phyloP scores from a whole-genome alignment of 2,888 invertebrate species.

The Acleris cristana region DNA sequence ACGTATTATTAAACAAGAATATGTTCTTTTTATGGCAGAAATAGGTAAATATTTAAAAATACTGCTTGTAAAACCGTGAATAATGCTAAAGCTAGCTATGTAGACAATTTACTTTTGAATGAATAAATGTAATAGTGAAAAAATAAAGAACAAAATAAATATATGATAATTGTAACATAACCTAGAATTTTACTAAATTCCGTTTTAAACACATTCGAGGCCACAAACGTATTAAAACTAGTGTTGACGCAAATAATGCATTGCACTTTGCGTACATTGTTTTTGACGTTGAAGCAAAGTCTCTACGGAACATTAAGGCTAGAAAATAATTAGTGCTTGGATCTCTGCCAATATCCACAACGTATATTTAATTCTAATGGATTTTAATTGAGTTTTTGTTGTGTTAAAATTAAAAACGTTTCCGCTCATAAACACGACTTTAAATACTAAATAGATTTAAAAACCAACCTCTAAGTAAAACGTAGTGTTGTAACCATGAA shows the following conservation, averaged over 20 bases:
- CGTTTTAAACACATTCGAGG: too few species aligned
- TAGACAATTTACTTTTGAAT: too few species aligned
- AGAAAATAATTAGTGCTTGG: slow-evolving; percentile 38
- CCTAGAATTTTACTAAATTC: too few species aligned
- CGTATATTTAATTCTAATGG: slow-evolving; percentile 22
- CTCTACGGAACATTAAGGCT: slow-evolving; percentile 15
- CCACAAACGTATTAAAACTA: slow-evolving; percentile 4
- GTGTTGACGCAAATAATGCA: slow-evolving; percentile 20
- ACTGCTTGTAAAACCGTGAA: too few species aligned
- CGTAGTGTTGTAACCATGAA: slow-evolving; percentile 2
- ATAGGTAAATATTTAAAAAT: too few species aligned
- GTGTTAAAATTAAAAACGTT: background rate
- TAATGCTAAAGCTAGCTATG: too few species aligned
- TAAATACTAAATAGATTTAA: background rate
- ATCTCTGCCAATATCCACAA: slow-evolving; percentile 16
- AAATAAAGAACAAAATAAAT: too few species aligned
- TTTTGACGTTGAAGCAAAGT: slow-evolving; percentile 20
- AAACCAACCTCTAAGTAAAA: background rate
- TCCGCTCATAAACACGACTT: background rate
- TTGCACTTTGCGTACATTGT: slow-evolving; percentile 20
- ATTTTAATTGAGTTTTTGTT: slow-evolving; percentile 14
- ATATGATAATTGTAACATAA: too few species aligned
- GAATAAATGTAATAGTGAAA: too few species aligned
- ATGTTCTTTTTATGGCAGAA: too few species aligned
- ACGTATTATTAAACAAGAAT: too few species aligned